Base-by-base conservation (phyloP, 1,140 invertebrate species). In the Drosophila tropicalis region DNA sequence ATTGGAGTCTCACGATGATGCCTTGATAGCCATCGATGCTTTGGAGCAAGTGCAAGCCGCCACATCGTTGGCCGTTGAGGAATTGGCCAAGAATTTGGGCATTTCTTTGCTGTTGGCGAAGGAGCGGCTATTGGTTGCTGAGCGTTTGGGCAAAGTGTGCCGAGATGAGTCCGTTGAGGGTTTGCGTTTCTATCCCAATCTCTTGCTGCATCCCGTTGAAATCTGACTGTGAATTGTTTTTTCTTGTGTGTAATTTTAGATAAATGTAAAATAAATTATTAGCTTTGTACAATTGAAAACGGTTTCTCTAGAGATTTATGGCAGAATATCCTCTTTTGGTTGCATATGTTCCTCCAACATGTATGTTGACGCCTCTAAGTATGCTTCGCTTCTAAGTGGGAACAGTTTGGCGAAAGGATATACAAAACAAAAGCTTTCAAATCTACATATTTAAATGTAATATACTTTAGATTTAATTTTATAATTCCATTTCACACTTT, bases 81-180 rank as follows among this genome's bases (percentile, higher is more conserved):
- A 98, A 93, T 93, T 99, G 34, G 96, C 98, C 12, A 95, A 96
- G 90, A 92, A 94, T 12, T 93, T 96, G 51, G 96, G 96, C 51
- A 95, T 98, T 73, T 97, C 98, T 13, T 94, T 99, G n/a, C 93
- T 98, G 32, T 92, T 99, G 51, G 97, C 98, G 3, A 96, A 96
- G 81, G 97, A 99, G 93, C 94, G 96, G 55, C 93, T 99, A 10
- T 92, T 97, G 61, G 94, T 96, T 12, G 95, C 97, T 5, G 98
- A 99, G 93, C 95, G 95, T 78, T 93, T 94, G 81, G 98, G 97
- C 1, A 94, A 95, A 79, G 95, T 96, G n/a, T 99, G 98, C 90
- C 94, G 98, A 72, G 98, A 99, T 93, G 98, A 99, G 92, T 96
- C 96, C 0, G 96, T 98, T 64, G 97, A 99, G 94, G 98, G 98